Evolutionary conservation across 2,797 vertebrate genomes (phyloP).

Genomic region (Heterohyrax brucei): DNA sequence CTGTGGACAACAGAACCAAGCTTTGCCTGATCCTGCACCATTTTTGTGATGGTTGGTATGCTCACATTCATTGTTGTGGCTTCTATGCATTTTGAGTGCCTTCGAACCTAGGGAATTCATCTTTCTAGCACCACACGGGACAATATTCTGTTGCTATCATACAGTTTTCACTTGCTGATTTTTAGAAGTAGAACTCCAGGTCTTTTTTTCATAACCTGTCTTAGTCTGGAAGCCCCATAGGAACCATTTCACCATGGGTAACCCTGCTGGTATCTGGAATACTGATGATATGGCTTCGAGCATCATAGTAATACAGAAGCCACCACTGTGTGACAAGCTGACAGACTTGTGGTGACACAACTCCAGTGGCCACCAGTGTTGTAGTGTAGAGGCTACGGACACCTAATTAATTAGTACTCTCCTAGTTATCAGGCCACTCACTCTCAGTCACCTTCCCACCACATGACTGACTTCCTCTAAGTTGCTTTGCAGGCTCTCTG

Average conservation of each 20-base stretch:
- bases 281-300: not conserved
- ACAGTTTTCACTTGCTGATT: not conserved
- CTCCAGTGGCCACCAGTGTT: not conserved
- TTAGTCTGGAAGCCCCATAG: not conserved
- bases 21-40: not conserved
- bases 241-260: not conserved
- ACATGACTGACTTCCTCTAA: too few species aligned
- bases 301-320: not conserved
- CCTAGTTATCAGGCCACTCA: too few species aligned
- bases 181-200: not conserved
- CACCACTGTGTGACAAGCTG: not conserved
- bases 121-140: not conserved
- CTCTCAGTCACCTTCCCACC: too few species aligned
- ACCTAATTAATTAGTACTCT: too few species aligned
- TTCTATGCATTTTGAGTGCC: not conserved
- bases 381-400: too few species aligned
- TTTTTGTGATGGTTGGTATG: not conserved
- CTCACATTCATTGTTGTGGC: not conserved
- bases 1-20: not conserved
- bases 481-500: too few species aligned
- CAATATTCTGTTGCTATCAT: not conserved
- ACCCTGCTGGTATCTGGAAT: not conserved
- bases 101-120: not conserved
- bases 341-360: not conserved
- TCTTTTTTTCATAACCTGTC: not conserved